Percentiles rank a stretch among this genome's conserved stretches.
phyloP scores from a whole-genome alignment of 2,888 invertebrate genomes.

The Synergus gifuensis region DNA sequence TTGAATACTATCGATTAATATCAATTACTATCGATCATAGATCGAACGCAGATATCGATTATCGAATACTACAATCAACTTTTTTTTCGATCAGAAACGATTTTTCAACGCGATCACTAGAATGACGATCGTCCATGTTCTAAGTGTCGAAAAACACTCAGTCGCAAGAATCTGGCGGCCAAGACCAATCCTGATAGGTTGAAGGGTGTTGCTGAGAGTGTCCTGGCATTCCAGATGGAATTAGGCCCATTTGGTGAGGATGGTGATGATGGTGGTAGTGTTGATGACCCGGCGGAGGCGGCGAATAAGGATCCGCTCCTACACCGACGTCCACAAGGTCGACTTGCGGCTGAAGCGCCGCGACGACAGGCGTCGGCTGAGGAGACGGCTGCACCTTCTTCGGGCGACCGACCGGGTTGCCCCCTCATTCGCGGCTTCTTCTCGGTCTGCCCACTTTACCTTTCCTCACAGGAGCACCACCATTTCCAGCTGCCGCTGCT shows the following conservation, averaged over 20 bases:
- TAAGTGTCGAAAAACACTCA: slow-evolving; percentile 54
- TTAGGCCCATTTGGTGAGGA: slow-evolving; percentile 67
- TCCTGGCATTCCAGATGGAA: slow-evolving; percentile 60
- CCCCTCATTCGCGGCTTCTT: slow-evolving; percentile 92
- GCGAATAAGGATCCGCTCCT: slow-evolving; percentile 74
- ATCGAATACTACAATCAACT: neutral
- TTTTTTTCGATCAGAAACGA: neutral
- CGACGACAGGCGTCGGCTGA: slow-evolving; percentile 66
- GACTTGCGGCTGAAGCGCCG: slow-evolving; percentile 62
- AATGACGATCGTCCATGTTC: slow-evolving; percentile 5
- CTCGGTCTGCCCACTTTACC: slow-evolving; percentile 94
- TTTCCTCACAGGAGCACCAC: slow-evolving; percentile 85
- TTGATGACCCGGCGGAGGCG: slow-evolving; percentile 77
- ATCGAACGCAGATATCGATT: neutral
- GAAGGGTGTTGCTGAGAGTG: slow-evolving; percentile 57
- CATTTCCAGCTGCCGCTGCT: slow-evolving; percentile 84
- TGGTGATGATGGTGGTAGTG: slow-evolving; percentile 71
- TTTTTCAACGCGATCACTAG: neutral
- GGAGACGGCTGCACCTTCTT: slow-evolving; percentile 75
- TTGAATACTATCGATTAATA: neutral
- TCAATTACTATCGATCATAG: neutral
- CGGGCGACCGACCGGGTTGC: slow-evolving; percentile 78
- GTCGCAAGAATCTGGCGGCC: slow-evolving; percentile 73
- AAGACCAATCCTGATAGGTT: slow-evolving; percentile 70
- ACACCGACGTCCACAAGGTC: slow-evolving; percentile 69